Percentiles rank a stretch among this genome's conserved stretches.
These are phyloP conservation scores for Hozukius guyotensis DNA, from an alignment of 2,797 vertebrate genomes.

Conservation along the genomic window DNA sequence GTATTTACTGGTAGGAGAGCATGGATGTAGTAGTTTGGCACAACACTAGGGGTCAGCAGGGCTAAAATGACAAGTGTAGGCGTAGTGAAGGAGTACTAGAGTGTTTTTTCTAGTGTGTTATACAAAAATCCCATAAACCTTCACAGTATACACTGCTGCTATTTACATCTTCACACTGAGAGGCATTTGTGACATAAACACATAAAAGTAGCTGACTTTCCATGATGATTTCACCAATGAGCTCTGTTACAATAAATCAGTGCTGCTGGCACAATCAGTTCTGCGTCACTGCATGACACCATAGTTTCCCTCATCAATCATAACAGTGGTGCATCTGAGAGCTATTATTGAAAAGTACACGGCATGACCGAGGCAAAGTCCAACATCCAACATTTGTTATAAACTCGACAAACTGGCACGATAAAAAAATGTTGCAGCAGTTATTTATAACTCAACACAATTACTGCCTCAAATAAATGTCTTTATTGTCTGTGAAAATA, in stretches of 20 bases:
- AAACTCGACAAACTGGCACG: not conserved
- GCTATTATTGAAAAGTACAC: conserved; percentile 10
- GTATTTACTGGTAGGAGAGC: no score
- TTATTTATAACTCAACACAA: not conserved
- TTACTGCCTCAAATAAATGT: not conserved
- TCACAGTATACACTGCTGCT: not conserved
- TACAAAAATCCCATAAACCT: not conserved
- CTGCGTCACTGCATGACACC: conserved; percentile 8
- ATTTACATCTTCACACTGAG: not conserved
- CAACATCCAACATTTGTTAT: not conserved
- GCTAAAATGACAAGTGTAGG: not conserved
- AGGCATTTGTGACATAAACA: not conserved
- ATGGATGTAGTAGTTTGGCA: not conserved
- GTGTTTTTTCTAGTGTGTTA: no score
- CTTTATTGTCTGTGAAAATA: not conserved
- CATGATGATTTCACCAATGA: not conserved
- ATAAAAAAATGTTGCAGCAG: not conserved
- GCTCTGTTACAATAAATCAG: conserved; percentile 14
- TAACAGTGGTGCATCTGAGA: conserved; percentile 19
- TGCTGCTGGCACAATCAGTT: not conserved
- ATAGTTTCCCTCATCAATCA: not conserved
- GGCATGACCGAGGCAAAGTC: not conserved
- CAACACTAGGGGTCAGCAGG: conserved; percentile 46
- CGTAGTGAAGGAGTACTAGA: not conserved
- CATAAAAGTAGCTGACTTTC: conserved; percentile 2